Percentiles rank a stretch among this genome's conserved stretches.
These are phyloP conservation scores for Cyprinella venusta DNA, from an alignment of 2,797 vertebrate species.

Conservation along the genomic window DNA sequence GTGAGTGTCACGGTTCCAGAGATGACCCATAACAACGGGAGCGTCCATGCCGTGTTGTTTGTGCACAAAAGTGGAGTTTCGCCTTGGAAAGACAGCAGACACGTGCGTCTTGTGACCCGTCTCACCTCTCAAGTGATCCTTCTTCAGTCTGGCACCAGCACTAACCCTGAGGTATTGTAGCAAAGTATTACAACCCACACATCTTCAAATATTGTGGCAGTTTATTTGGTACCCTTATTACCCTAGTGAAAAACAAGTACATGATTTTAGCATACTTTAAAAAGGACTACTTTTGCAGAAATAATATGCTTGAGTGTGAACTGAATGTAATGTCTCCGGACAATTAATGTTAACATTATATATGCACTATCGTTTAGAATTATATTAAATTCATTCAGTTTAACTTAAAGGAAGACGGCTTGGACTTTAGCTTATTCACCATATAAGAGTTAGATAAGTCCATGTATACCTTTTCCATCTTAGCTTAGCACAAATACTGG, in stretches of 20 bases:
- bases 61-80: constrained; percentile 87
- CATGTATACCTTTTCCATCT: too few species aligned
- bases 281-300: too few species aligned
- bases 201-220: not conserved
- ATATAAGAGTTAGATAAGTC: too few species aligned
- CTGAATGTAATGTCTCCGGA: too few species aligned
- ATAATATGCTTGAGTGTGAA: too few species aligned
- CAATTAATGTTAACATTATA: too few species aligned
- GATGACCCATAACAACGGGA: constrained; percentile 88
- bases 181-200: not conserved
- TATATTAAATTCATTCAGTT: too few species aligned
- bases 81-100: constrained; percentile 89
- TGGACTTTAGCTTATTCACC: too few species aligned
- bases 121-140: constrained; percentile 90
- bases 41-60: constrained; percentile 88
- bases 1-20: constrained; percentile 89
- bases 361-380: too few species aligned
- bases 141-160: constrained; percentile 75
- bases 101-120: constrained; percentile 87
- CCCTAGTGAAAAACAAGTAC: not conserved
- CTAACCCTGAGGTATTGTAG: constrained; percentile 60
- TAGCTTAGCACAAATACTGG: too few species aligned
- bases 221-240: not conserved
- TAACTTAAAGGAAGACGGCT: too few species aligned
- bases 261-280: too few species aligned